These are phyloP conservation scores for Melieria omissa DNA, from an alignment of 2,888 invertebrate genomes.

Conservation along the genomic window DNA sequence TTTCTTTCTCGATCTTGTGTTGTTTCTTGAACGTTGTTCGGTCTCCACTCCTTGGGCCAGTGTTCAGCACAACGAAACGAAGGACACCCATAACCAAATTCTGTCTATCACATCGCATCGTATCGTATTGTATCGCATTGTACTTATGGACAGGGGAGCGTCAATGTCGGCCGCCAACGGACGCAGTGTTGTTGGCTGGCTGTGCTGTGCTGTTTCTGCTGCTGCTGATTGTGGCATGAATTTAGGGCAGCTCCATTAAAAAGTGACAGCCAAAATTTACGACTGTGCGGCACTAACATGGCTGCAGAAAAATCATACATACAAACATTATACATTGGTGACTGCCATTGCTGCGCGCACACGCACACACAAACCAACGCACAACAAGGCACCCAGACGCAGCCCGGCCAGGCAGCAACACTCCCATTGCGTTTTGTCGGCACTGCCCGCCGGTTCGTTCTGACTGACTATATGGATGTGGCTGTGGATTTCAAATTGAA, in stretches of 20 bases:
- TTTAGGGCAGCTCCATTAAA: constrained; percentile 62
- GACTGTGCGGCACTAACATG: constrained; percentile 48
- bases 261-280: constrained; percentile 63
- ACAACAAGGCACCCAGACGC: background rate
- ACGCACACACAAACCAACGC: background rate
- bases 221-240: constrained; percentile 62
- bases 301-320: constrained; percentile 20
- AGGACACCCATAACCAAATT: constrained; percentile 36
- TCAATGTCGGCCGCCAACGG: background rate
- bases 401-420: too few relatives aligned
- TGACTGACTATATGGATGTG: too few relatives aligned
- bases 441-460: too few relatives aligned
- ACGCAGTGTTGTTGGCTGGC: constrained; percentile 18
- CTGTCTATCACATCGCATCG: constrained; percentile 14
- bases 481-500: too few relatives aligned
- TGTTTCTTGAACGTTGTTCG: too few relatives aligned
- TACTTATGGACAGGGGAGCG: constrained; percentile 19
- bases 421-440: too few relatives aligned
- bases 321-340: too few relatives aligned
- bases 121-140: background rate
- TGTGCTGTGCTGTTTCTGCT: constrained; percentile 11
- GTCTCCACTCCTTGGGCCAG: constrained; percentile 13
- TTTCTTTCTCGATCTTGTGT: constrained; percentile 32
- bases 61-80: constrained; percentile 39
- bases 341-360: background rate